phyloP scores from a whole-genome alignment of 2,888 invertebrate genomes.

The Euphydryas editha region DNA sequence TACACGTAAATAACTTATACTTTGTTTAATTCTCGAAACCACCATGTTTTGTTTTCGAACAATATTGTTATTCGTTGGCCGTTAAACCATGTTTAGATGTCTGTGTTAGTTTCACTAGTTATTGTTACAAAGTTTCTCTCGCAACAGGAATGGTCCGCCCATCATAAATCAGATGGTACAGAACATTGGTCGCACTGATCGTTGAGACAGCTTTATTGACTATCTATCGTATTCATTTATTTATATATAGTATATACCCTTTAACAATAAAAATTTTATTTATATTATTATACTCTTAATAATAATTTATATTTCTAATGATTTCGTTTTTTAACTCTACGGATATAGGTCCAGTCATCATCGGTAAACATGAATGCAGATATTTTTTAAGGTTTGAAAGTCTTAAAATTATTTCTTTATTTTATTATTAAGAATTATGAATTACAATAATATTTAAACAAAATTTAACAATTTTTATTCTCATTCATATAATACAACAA shows the following conservation, averaged over 20 bases:
- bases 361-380: too few relatives aligned
- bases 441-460: too few relatives aligned
- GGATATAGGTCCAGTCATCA: too few relatives aligned
- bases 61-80: conserved; percentile 25
- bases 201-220: conserved; percentile 7
- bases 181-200: background rate
- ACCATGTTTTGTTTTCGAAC: conserved; percentile 21
- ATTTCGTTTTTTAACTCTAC: too few relatives aligned
- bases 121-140: conserved; percentile 20
- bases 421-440: too few relatives aligned
- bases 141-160: conserved; percentile 3
- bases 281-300: too few relatives aligned
- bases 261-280: too few relatives aligned
- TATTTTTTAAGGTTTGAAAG: too few relatives aligned
- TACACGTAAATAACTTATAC: conserved; percentile 22
- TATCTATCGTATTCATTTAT: background rate
- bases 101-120: conserved; percentile 12
- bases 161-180: conserved; percentile 20
- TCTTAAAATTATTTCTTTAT: too few relatives aligned
- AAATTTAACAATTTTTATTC: too few relatives aligned
- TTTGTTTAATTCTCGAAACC: conserved; percentile 19
- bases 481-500: too few relatives aligned
- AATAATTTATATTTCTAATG: too few relatives aligned
- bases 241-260: background rate
- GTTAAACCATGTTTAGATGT: conserved; percentile 21